Percentiles rank a stretch among this genome's conserved stretches.
Conservation (phyloP, 2,113 vertebrate genomes). For the Bostrychus sinensis region DNA sequence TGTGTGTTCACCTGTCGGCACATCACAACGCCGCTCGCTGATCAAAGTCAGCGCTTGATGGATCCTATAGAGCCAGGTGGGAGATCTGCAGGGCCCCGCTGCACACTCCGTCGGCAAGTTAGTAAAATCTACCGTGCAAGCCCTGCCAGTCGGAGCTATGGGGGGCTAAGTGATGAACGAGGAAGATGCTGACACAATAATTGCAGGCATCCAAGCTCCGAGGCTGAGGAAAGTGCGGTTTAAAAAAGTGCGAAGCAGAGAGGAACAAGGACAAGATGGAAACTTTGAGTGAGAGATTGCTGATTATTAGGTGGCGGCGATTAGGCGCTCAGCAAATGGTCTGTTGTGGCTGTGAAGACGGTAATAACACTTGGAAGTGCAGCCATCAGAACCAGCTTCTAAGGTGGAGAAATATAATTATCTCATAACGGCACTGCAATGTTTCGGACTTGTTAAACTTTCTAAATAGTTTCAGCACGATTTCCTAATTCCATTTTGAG, state of each 20-base stretch:
- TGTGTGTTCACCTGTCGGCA: constrained; percentile 7
- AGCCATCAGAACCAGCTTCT: constrained; percentile 21
- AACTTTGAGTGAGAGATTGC: constrained; percentile 49
- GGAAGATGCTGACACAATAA: constrained; percentile 55
- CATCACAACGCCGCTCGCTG: neutral
- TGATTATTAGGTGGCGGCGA: constrained; percentile 43
- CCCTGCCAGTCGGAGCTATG: constrained; percentile 41
- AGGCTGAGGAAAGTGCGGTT: constrained; percentile 23
- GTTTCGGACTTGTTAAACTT: neutral
- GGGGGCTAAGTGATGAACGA: constrained; percentile 49
- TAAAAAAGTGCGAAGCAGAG: constrained; percentile 36
- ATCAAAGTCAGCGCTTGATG: constrained; percentile 10
- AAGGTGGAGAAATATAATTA: constrained; percentile 6
- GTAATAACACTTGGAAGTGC: constrained; percentile 14
- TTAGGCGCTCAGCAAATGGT: constrained; percentile 29
- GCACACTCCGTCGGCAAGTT: constrained; percentile 14
- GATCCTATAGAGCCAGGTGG: constrained; percentile 19
- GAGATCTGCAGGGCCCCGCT: constrained; percentile 13
- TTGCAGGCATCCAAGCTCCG: constrained; percentile 41
- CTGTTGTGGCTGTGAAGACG: constrained; percentile 30
- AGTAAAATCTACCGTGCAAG: constrained; percentile 39
- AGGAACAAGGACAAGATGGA: constrained; percentile 15
- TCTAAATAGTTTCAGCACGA: neutral
- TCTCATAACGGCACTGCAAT: neutral
- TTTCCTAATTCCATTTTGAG: neutral